Percentiles rank a stretch among this genome's conserved stretches.
phyloP scores from a whole-genome alignment of 2,888 invertebrate genomes.

The Salpingus planirostris region DNA sequence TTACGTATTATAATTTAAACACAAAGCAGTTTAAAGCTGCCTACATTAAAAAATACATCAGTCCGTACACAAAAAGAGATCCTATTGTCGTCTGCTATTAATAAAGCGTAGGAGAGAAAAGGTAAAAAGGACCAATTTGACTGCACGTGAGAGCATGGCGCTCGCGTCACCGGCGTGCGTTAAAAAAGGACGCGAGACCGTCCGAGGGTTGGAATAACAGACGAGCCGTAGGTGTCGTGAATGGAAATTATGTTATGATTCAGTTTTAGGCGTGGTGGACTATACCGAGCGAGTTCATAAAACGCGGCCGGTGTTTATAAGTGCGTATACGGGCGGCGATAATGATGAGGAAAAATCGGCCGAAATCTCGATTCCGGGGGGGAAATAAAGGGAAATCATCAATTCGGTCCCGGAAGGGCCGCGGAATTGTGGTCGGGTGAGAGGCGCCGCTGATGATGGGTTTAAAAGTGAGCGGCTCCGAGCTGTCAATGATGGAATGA shows the following conservation, averaged over 20 bases:
- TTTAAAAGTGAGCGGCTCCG: too few relatives aligned
- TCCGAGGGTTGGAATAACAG: constrained; percentile 20
- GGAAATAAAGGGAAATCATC: too few relatives aligned
- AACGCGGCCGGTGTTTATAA: too few relatives aligned
- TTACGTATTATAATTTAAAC: constrained; percentile 22
- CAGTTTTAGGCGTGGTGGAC: constrained; percentile 20
- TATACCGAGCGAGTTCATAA: too few relatives aligned
- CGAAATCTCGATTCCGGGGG: too few relatives aligned
- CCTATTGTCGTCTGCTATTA: constrained; percentile 33
- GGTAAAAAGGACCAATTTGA: constrained; percentile 5
- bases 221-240: constrained; percentile 26
- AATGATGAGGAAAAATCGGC: too few relatives aligned
- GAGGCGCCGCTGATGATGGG: too few relatives aligned
- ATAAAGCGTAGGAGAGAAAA: constrained; percentile 27
- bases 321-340: too few relatives aligned
- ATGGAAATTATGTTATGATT: constrained; percentile 30
- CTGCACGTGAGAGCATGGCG: constrained; percentile 7
- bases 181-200: constrained; percentile 4
- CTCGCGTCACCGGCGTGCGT: background rate
- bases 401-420: too few relatives aligned
- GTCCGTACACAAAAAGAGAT: constrained; percentile 28
- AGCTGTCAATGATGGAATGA: too few relatives aligned
- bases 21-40: constrained; percentile 20
- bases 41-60: constrained; percentile 28
- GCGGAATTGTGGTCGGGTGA: too few relatives aligned